phyloP scores from a whole-genome alignment of 2,113 vertebrate genomes.

The Phrynosoma blainvillii region DNA sequence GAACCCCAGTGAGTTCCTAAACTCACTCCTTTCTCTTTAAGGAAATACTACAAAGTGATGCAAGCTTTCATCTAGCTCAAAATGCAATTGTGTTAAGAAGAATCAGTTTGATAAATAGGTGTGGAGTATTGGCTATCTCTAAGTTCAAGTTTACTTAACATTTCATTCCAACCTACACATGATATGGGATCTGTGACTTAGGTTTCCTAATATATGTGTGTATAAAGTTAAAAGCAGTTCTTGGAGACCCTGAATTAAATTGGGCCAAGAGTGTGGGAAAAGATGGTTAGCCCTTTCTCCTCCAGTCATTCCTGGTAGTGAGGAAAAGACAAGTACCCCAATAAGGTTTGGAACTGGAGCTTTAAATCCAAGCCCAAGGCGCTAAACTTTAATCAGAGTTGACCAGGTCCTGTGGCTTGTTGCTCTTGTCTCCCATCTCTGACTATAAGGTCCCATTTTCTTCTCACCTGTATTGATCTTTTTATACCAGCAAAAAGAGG shows the following conservation, averaged over 20 bases:
- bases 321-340: neutral
- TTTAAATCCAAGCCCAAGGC: neutral
- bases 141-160: neutral
- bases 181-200: neutral
- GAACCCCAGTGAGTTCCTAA: neutral
- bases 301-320: neutral
- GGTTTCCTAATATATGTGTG: neutral
- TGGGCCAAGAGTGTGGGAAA: neutral
- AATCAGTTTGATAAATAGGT: neutral
- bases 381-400: neutral
- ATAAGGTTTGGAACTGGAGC: neutral
- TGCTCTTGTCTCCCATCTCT: neutral
- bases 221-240: neutral
- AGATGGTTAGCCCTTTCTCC: neutral
- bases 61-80: neutral
- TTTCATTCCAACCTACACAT: neutral
- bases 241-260: neutral
- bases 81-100: neutral
- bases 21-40: neutral
- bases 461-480: neutral
- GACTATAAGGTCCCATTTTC: neutral
- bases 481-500: neutral
- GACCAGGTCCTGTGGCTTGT: neutral
- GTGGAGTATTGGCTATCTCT: neutral
- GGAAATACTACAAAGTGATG: neutral